These are phyloP conservation scores for Glyptemys insculpta DNA, from an alignment of 2,797 vertebrate genomes.

Conservation along the genomic window DNA sequence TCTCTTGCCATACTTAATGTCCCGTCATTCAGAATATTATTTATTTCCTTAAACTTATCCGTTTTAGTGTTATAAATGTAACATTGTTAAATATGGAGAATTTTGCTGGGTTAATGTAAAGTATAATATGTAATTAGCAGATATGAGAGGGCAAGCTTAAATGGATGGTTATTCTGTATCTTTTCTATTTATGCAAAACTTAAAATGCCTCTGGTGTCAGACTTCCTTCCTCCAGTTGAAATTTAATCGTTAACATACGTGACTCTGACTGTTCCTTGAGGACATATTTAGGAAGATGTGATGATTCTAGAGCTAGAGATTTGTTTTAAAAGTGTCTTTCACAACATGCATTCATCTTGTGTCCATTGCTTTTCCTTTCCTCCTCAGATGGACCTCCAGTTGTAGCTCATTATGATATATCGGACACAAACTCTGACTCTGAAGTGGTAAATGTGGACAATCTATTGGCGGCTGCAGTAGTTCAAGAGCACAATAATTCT, in stretches of 20 bases:
- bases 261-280: background rate
- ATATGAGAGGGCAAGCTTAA: background rate
- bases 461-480: conserved; percentile 91
- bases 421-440: conserved; percentile 97
- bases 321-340: conserved; percentile 39
- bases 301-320: background rate
- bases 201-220: conserved; percentile 55
- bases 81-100: conserved; percentile 13
- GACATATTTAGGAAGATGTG: background rate
- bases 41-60: background rate
- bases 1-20: conserved; percentile 20
- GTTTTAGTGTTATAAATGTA: conserved; percentile 31
- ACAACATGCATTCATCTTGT: conserved; percentile 47
- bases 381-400: conserved; percentile 95
- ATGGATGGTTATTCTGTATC: background rate
- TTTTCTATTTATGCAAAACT: conserved; percentile 53
- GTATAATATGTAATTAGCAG: background rate
- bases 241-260: background rate
- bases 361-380: conserved; percentile 66
- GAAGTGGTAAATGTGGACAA: conserved; percentile 94
- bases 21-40: background rate
- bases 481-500: conserved; percentile 91
- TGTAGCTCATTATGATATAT: conserved; percentile 97
- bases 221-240: conserved; percentile 19
- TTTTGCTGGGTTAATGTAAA: conserved; percentile 16